Evolutionary conservation across 2,113 vertebrate genomes (phyloP).

Genomic region (Gymnorhina tibicen): DNA sequence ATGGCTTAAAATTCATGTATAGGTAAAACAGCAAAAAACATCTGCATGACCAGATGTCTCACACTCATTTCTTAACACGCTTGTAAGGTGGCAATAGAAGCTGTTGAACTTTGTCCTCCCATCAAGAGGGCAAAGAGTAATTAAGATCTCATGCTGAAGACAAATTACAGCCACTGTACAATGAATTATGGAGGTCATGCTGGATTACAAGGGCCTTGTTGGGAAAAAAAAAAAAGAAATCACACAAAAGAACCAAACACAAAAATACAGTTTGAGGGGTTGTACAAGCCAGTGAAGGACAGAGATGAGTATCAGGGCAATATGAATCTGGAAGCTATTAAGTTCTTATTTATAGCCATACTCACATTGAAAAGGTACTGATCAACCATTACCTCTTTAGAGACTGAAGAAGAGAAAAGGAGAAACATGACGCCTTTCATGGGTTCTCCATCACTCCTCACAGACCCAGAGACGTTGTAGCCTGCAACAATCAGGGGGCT

Average conservation of each 20-base stretch:
- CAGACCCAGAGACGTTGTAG: conserved; percentile 92
- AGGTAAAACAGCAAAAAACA: neutral
- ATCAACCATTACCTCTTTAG: conserved; percentile 79
- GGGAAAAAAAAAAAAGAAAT: neutral
- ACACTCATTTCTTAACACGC: neutral
- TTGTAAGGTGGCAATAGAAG: neutral
- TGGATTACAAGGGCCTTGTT: neutral
- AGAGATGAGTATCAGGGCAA: neutral
- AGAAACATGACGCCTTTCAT: conserved; percentile 98
- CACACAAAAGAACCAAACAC: neutral
- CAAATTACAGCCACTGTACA: neutral
- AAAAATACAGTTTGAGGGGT: neutral
- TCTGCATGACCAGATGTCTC: neutral
- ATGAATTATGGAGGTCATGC: neutral
- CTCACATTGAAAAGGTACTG: neutral
- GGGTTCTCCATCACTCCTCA: conserved; percentile 94
- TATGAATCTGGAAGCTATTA: neutral
- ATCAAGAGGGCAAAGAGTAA: neutral
- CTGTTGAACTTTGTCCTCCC: neutral
- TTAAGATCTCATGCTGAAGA: neutral
- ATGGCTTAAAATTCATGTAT: neutral
- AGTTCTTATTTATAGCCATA: neutral
- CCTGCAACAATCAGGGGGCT: conserved; percentile 87
- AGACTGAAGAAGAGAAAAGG: conserved; percentile 85
- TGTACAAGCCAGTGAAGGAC: neutral